A percentile compares a stretch with the other conserved stretches of the same genome.
Evolutionary conservation across 2,888 invertebrate species (phyloP).

Genomic region (Caenorhabditis macrosperma): DNA sequence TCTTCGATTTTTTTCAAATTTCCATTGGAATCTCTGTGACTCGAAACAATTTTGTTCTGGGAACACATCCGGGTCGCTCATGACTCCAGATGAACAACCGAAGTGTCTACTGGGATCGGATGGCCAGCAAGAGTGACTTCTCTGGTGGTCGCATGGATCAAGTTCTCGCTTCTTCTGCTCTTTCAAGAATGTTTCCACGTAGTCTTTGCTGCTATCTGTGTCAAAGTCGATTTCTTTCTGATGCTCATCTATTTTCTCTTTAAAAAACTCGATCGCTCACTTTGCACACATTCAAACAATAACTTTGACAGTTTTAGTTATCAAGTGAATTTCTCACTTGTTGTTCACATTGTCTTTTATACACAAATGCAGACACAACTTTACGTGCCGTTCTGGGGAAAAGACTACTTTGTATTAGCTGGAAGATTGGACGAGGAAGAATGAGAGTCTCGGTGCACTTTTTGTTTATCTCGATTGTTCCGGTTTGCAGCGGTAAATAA

Average conservation of each 20-base stretch:
- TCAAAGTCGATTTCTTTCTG: slow-evolving; percentile 47
- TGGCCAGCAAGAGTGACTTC: slow-evolving; percentile 49
- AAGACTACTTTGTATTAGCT: no score
- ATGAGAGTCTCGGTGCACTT: no score
- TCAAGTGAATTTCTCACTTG: no score
- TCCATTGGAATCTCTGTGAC: slow-evolving; percentile 66
- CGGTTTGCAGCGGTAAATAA: no score
- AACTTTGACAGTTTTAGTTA: no score
- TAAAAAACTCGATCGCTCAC: slow-evolving; percentile 58
- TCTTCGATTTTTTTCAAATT: slow-evolving; percentile 59
- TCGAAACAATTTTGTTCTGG: slow-evolving; percentile 66
- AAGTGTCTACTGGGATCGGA: slow-evolving; percentile 58
- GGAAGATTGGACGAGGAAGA: no score
- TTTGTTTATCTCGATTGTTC: no score
- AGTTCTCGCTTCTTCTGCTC: slow-evolving; percentile 60
- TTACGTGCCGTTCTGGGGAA: no score
- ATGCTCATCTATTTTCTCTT: slow-evolving; percentile 61
- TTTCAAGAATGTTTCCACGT: slow-evolving; percentile 62
- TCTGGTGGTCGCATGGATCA: slow-evolving; percentile 53
- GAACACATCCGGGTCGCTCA: slow-evolving; percentile 63
- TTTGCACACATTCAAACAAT: no score
- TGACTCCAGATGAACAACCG: slow-evolving; percentile 61
- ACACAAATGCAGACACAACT: no score
- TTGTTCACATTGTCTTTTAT: no score
- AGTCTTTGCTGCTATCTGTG: slow-evolving; percentile 49